phyloP scores from a whole-genome alignment of 2,113 vertebrate species.

The Atractosteus spatula region DNA sequence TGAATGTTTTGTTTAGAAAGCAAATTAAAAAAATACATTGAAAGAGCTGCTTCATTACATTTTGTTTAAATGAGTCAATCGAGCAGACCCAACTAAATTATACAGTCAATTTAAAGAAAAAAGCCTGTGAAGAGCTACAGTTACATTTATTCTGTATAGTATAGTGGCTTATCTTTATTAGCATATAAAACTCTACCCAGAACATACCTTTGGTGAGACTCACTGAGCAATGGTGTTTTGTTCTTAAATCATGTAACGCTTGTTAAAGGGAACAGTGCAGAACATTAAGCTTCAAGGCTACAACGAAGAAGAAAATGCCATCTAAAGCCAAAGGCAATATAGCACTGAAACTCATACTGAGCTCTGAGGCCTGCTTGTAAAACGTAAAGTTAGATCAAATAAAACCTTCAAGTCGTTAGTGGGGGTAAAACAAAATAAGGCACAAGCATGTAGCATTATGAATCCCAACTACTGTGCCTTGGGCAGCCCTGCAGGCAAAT shows the following conservation, averaged over 20 bases:
- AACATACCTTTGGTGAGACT: background rate
- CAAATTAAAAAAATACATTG: background rate
- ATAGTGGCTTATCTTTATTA: background rate
- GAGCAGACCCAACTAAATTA: background rate
- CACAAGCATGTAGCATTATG: constrained; percentile 48
- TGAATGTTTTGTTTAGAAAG: background rate
- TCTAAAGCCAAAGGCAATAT: constrained; percentile 53
- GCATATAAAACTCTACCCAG: constrained; percentile 4
- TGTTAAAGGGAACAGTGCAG: constrained; percentile 33
- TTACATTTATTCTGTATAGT: background rate
- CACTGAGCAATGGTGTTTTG: constrained; percentile 44
- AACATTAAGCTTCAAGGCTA: constrained; percentile 47
- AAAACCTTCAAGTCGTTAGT: constrained; percentile 65
- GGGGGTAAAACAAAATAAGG: constrained; percentile 38
- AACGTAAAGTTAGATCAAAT: constrained; percentile 55
- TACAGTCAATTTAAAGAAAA: constrained; percentile 3
- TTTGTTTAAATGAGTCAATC: constrained; percentile 18
- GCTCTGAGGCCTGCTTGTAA: constrained; percentile 36
- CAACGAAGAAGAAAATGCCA: constrained; percentile 52
- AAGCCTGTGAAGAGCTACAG: background rate
- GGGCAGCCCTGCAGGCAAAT: constrained; percentile 58
- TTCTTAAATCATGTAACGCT: constrained; percentile 53
- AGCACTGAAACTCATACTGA: constrained; percentile 37
- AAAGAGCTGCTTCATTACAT: constrained; percentile 2
- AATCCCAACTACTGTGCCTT: constrained; percentile 51